These are phyloP conservation scores for Leucophenga maculata DNA, from an alignment of 2,888 invertebrate genomes.

Conservation along the genomic window DNA sequence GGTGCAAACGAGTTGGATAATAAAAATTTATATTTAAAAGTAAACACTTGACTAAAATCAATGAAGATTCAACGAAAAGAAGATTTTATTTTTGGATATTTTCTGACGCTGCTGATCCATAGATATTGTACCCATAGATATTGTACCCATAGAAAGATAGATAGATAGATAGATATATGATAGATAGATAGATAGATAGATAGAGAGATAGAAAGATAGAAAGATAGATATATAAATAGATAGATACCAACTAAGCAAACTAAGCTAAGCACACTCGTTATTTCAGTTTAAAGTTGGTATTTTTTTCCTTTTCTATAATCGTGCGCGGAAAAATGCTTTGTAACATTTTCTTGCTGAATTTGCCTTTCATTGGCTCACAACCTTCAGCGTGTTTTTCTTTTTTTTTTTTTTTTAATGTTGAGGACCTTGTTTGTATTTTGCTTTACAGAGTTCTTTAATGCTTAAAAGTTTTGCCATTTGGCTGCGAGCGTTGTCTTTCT, in stretches of 20 bases:
- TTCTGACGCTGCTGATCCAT: no score
- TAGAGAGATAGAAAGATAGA: no score
- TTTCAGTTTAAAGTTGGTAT: slow-evolving; percentile 9
- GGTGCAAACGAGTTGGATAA: no score
- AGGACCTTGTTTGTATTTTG: slow-evolving; percentile 18
- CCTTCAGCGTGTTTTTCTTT: slow-evolving; percentile 51
- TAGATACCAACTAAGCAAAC: no score
- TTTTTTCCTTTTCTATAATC: slow-evolving; percentile 10
- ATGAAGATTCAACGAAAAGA: no score
- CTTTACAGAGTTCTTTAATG: slow-evolving; percentile 15
- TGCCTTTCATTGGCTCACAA: neutral
- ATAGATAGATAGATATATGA: no score
- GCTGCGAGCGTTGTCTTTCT: slow-evolving; percentile 29
- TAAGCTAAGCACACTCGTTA: neutral
- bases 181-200: no score
- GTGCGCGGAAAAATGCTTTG: slow-evolving; percentile 48
- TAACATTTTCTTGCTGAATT: slow-evolving; percentile 51
- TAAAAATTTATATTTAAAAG: no score
- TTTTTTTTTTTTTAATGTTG: slow-evolving; percentile 39
- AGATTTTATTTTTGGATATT: no score
- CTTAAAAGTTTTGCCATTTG: slow-evolving; percentile 26
- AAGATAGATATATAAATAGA: slow-evolving; percentile 25
- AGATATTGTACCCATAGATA: no score
- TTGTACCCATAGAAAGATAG: no score
- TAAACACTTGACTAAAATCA: no score